Evolutionary conservation across 1,140 invertebrate species (phyloP).

Genomic region (Delia radicum): DNA sequence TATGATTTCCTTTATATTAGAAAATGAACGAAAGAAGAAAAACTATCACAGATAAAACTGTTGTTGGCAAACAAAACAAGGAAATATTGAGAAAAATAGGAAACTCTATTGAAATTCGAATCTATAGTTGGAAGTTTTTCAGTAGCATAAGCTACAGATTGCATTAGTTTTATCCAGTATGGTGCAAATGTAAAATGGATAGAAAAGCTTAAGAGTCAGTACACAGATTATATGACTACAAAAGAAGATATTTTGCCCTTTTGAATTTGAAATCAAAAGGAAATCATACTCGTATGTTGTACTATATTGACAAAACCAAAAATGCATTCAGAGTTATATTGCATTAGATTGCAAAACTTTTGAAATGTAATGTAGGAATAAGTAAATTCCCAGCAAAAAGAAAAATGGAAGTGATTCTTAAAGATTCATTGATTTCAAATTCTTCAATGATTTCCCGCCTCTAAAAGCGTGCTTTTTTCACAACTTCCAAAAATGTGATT

Average conservation of each 20-base stretch:
- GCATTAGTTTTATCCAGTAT: not conserved
- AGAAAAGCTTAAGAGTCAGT: not conserved
- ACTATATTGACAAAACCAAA: not conserved
- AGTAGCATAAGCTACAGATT: not conserved
- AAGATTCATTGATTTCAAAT: no score
- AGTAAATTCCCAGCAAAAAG: no score
- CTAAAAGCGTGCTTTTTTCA: no score
- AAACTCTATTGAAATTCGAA: not conserved
- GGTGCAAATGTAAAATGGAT: not conserved
- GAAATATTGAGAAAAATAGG: not conserved
- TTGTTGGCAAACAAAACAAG: not conserved
- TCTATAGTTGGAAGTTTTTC: not conserved
- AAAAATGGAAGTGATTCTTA: no score
- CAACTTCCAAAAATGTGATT: no score
- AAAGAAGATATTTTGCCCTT: constrained; percentile 15
- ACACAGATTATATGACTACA: constrained; percentile 2
- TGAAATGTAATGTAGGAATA: no score
- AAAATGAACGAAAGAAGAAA: not conserved
- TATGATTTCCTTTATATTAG: not conserved
- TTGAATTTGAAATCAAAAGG: not conserved
- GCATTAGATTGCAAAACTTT: no score
- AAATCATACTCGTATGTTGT: not conserved
- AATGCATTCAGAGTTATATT: not conserved
- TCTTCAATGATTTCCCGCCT: no score
- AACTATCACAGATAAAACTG: not conserved